A percentile compares a stretch with the other conserved stretches of the same genome.
Conservation (phyloP, 2,888 invertebrate species). For the Ommatoiulus sabulosus region DNA sequence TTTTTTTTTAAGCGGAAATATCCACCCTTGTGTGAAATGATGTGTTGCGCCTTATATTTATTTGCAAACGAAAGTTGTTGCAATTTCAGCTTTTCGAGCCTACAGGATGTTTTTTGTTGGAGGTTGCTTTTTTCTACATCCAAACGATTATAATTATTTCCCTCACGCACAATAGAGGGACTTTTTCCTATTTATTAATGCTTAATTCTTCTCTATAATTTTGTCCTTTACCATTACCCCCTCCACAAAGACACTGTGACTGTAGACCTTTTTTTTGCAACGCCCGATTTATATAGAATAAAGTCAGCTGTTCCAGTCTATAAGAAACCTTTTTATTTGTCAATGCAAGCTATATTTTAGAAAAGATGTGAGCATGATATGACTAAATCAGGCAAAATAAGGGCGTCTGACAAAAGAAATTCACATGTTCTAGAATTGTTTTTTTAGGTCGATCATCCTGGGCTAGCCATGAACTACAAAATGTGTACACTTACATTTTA, state of each 20-base stretch:
- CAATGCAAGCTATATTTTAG: too few relatives aligned
- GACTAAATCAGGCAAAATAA: too few relatives aligned
- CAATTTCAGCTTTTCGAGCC: not conserved
- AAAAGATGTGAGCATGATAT: too few relatives aligned
- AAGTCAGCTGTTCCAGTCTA: too few relatives aligned
- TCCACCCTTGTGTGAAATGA: not conserved
- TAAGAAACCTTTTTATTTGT: too few relatives aligned
- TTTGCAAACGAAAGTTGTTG: not conserved
- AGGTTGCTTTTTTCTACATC: not conserved
- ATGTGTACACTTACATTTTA: too few relatives aligned
- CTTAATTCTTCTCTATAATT: not conserved
- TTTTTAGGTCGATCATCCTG: too few relatives aligned
- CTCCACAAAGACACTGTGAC: not conserved
- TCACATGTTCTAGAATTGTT: too few relatives aligned
- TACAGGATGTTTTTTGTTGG: not conserved
- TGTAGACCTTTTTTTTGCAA: too few relatives aligned
- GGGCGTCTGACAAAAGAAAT: too few relatives aligned
- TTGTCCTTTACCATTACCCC: not conserved
- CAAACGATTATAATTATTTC: not conserved
- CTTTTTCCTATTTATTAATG: not conserved
- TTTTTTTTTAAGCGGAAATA: not conserved
- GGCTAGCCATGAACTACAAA: too few relatives aligned
- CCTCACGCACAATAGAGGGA: not conserved
- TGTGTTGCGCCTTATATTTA: not conserved
- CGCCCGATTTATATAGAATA: too few relatives aligned